phyloP scores from a whole-genome alignment of 2,888 invertebrate species.

The Nematopogon swammerdamellus region DNA sequence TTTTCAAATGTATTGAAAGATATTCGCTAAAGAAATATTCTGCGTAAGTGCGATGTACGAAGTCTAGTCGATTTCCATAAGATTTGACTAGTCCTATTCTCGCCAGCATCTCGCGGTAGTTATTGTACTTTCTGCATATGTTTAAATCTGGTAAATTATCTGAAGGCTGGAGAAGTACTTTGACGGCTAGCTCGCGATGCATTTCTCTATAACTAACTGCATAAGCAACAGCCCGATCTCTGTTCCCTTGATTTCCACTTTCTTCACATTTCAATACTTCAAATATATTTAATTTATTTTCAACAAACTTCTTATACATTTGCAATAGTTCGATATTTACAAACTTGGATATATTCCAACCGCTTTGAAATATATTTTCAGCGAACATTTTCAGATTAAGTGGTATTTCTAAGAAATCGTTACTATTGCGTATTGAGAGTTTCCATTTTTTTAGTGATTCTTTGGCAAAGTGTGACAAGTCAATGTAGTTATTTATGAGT shows the following conservation, averaged over 20 bases:
- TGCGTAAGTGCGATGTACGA: background rate
- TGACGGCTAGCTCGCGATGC: background rate
- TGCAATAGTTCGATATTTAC: background rate
- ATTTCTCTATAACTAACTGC: background rate
- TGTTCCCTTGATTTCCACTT: background rate
- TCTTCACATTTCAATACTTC: background rate
- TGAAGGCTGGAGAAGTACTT: background rate
- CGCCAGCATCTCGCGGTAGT: background rate
- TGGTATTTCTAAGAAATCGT: background rate
- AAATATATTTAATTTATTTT: background rate
- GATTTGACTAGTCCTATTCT: background rate
- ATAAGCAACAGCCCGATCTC: background rate
- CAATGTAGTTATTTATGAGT: background rate
- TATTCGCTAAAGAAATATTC: background rate
- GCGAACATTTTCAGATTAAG: background rate
- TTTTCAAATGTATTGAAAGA: background rate
- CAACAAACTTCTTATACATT: background rate
- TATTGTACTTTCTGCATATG: background rate
- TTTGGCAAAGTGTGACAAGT: background rate
- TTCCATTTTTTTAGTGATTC: background rate
- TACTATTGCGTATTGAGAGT: background rate
- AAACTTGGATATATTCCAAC: background rate
- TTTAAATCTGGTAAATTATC: background rate
- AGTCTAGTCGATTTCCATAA: background rate
- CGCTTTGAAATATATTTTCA: background rate